A percentile compares a stretch with the other conserved stretches of the same genome.
Evolutionary conservation across 2,888 invertebrate genomes (phyloP).

Genomic region (Andrena praecox): DNA sequence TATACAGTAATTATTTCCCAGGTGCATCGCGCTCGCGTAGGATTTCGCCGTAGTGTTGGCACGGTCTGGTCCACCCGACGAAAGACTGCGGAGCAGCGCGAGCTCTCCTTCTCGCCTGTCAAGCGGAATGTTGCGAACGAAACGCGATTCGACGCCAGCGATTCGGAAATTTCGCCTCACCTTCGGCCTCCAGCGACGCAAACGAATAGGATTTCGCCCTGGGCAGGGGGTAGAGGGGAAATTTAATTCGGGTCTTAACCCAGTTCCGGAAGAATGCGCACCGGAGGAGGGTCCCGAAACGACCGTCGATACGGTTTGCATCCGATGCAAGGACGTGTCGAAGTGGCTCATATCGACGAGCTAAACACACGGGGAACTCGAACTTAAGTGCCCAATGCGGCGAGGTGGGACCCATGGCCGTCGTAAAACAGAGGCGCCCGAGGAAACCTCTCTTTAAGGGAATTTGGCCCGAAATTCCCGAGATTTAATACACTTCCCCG

Average conservation of each 20-base stretch:
- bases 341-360: conserved; percentile 29
- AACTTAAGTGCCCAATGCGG: neutral
- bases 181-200: conserved; percentile 22
- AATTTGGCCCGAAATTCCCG: neutral
- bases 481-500: neutral
- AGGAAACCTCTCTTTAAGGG: neutral
- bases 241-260: conserved; percentile 73
- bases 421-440: neutral
- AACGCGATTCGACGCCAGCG: conserved; percentile 46
- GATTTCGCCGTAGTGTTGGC: neutral
- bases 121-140: conserved; percentile 17
- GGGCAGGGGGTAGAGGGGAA: conserved; percentile 40
- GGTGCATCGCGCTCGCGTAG: neutral
- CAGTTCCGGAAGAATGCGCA: conserved; percentile 71
- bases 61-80: neutral
- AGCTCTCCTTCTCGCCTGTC: neutral
- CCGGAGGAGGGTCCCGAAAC: conserved; percentile 34
- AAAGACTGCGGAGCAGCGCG: neutral
- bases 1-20: neutral
- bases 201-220: conserved; percentile 42
- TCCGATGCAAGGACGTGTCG: conserved; percentile 29
- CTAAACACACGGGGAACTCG: conserved; percentile 11
- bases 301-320: conserved; percentile 43
- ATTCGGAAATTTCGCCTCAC: conserved; percentile 56
- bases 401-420: neutral